These are phyloP conservation scores for Eupithecia subfuscata DNA, from an alignment of 2,888 invertebrate genomes.

Conservation along the genomic window DNA sequence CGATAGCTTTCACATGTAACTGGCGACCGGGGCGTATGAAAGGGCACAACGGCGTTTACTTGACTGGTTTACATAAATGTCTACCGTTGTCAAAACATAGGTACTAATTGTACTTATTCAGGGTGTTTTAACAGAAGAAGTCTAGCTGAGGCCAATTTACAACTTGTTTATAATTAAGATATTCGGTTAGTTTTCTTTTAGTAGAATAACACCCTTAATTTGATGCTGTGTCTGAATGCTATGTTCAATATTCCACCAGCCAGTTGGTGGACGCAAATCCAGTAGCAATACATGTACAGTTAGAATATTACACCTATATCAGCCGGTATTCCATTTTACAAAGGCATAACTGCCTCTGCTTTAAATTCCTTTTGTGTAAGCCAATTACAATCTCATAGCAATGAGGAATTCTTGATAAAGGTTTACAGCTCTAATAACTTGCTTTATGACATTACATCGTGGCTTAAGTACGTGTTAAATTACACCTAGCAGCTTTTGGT, in stretches of 20 bases:
- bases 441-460: slow-evolving; percentile 68
- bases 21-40: too few relatives aligned
- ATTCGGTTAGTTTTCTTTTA: neutral
- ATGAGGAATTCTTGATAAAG: slow-evolving; percentile 75
- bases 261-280: neutral
- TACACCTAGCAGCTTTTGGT: slow-evolving; percentile 10
- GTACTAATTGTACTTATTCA: too few relatives aligned
- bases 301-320: slow-evolving; percentile 10
- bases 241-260: neutral
- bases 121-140: neutral
- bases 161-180: neutral
- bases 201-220: neutral
- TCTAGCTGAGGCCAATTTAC: neutral
- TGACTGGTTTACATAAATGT: too few relatives aligned
- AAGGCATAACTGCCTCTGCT: slow-evolving; percentile 20
- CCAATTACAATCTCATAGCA: slow-evolving; percentile 61
- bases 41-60: too few relatives aligned
- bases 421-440: slow-evolving; percentile 76
- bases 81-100: too few relatives aligned
- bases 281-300: neutral
- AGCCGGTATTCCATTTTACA: slow-evolving; percentile 20
- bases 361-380: slow-evolving; percentile 36
- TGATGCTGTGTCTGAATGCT: neutral
- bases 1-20: too few relatives aligned
- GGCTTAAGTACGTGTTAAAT: slow-evolving; percentile 68